Percentiles rank a stretch among this genome's conserved stretches.
phyloP scores from a whole-genome alignment of 2,113 vertebrate genomes.

The human (Homo sapiens) region DNA sequence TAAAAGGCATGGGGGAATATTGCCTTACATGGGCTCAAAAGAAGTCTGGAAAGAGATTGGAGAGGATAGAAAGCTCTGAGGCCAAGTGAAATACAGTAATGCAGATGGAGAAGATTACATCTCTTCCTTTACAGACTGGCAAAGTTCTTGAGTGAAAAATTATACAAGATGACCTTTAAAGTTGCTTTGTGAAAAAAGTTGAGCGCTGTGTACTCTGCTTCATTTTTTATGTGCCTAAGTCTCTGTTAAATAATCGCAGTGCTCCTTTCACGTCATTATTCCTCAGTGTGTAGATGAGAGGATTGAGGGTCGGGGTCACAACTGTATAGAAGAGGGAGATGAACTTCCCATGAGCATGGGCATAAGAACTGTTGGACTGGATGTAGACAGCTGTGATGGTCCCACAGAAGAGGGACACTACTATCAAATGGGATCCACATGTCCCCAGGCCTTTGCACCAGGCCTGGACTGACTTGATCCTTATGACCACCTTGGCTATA shows the following conservation, averaged over 20 bases:
- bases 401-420: slow-evolving; percentile 63
- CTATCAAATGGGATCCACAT: slow-evolving; percentile 49
- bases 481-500: slow-evolving; percentile 3
- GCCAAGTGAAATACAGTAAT: neutral
- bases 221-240: neutral
- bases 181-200: neutral
- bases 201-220: neutral
- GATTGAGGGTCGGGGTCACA: slow-evolving; percentile 55
- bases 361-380: slow-evolving; percentile 54
- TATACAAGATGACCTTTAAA: neutral
- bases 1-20: neutral
- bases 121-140: no score
- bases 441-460: slow-evolving; percentile 46
- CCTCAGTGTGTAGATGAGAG: slow-evolving; percentile 60
- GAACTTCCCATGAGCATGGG: slow-evolving; percentile 33
- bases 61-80: neutral
- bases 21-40: neutral
- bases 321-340: slow-evolving; percentile 62
- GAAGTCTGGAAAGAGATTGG: neutral
- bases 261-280: slow-evolving; percentile 58
- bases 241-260: slow-evolving; percentile 35
- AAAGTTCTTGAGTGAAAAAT: neutral
- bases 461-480: slow-evolving; percentile 38
- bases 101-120: neutral
- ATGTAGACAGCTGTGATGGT: slow-evolving; percentile 59